phyloP scores from a whole-genome alignment of 2,113 vertebrate genomes.

The Stictonetta naevosa region DNA sequence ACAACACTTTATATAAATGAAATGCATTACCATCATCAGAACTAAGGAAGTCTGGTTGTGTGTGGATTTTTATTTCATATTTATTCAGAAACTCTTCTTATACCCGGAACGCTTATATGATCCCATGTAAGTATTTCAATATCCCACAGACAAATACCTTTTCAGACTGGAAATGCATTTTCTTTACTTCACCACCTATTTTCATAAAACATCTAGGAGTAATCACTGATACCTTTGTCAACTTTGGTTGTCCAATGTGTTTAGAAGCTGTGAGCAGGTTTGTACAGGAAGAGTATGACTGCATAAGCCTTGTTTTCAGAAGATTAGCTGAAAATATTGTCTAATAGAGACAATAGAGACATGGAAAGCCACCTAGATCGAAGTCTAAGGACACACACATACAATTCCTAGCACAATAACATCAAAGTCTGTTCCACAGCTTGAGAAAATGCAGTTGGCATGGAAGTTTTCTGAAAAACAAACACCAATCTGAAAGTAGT shows the following conservation, averaged over 20 bases:
- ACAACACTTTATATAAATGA: neutral
- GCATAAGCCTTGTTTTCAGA: neutral
- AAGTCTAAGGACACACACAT: neutral
- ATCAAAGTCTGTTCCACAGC: neutral
- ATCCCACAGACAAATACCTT: neutral
- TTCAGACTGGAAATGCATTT: neutral
- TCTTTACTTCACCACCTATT: neutral
- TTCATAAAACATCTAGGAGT: neutral
- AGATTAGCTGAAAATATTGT: neutral
- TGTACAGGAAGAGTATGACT: neutral
- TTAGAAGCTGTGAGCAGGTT: neutral
- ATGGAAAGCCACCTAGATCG: neutral
- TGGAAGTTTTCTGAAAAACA: neutral
- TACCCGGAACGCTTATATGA: neutral
- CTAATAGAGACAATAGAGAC: neutral
- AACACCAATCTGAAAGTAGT: neutral
- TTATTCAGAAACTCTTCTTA: neutral
- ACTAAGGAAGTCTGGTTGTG: neutral
- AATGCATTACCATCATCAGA: neutral
- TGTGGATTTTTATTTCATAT: neutral
- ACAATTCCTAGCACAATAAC: neutral
- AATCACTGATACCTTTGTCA: neutral
- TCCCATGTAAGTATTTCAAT: neutral
- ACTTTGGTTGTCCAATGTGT: fast-evolving
- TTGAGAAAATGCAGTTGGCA: neutral